phyloP scores from a whole-genome alignment of 1,140 invertebrate species.

The Drosophila nigrodunni region DNA sequence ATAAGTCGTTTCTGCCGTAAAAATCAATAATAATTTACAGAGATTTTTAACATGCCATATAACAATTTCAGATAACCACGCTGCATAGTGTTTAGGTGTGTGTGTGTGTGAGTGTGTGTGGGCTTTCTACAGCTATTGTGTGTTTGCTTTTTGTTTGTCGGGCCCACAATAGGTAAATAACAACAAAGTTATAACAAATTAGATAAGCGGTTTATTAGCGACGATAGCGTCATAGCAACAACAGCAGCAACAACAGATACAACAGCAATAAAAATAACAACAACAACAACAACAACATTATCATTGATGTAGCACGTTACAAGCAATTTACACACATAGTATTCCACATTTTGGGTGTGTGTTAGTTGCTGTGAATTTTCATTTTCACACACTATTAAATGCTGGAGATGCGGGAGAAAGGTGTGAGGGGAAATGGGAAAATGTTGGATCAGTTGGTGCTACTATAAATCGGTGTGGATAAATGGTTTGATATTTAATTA shows the following conservation, averaged over 20 bases:
- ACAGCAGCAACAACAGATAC: slow-evolving; percentile 21
- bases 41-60: slow-evolving; percentile 65
- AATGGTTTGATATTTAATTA: slow-evolving; percentile 43
- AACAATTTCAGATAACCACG: slow-evolving; percentile 54
- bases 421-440: not conserved
- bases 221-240: slow-evolving; percentile 47
- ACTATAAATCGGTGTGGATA: slow-evolving; percentile 32
- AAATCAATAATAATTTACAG: slow-evolving; percentile 69
- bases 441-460: not conserved
- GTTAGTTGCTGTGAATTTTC: slow-evolving; percentile 32
- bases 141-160: slow-evolving; percentile 48
- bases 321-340: slow-evolving; percentile 37
- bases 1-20: slow-evolving; percentile 50
- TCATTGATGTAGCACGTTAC: slow-evolving; percentile 48
- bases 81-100: not conserved
- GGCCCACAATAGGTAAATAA: slow-evolving; percentile 63
- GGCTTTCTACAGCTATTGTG: slow-evolving; percentile 54
- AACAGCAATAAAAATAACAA: not conserved
- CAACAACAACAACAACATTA: slow-evolving; percentile 21
- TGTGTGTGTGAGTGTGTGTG: slow-evolving; percentile 44
- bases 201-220: slow-evolving; percentile 76
- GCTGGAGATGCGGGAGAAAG: not conserved
- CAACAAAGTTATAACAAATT: slow-evolving; percentile 71
- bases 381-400: slow-evolving; percentile 45
- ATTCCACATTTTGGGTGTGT: slow-evolving; percentile 10